Base-by-base conservation (phyloP, 2,797 vertebrate species). In the Gambelia wislizenii region DNA sequence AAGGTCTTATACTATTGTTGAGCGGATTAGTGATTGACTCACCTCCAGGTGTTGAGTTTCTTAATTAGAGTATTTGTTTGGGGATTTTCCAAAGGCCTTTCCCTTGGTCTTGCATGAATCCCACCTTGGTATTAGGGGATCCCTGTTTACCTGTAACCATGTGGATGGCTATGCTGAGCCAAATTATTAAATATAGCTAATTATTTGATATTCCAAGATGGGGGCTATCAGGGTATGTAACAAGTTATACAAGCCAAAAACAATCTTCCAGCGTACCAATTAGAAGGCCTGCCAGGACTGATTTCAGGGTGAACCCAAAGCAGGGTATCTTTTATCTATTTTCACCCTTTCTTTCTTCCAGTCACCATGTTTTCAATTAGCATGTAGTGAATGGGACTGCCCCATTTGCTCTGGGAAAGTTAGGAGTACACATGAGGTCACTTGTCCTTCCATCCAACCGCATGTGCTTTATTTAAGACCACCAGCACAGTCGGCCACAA, bases 391-490 rank as follows among this genome's bases (percentile, higher is more conserved):
- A 49, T 64, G 20, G 4, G 47, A 20, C 49, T 59, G 49, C 36
- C 49, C 72, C 30, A 59, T 70, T 79, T 84, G 82, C 39, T 79
- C 27, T 72, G n/a, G 33, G 76, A 85, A 76, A 84, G n/a, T 77
- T 56, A 64, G 74, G 54, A 42, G 59, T 54, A 39, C 27, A 27
- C 49, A 87, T 4, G 30, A 67, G 33, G 27, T 47, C 56, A 83
- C 36, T 44, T 59, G 49, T 18, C 64, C 22, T 67, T 70, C 61
- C 42, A 59, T 69, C 69, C 52, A 74, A 80, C 33, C 9, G 3
- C n/a, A 64, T 47, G 33, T 2, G 22, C n/a, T 39, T 74, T 59
- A 72, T 56, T 70, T 59, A 80, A 47, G 49, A 33, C 61, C 13
- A 44, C 78, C 42, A 81, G 4, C 56, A 75, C 54, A 25, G 52